Conservation (phyloP, 2,888 invertebrate genomes). For the Tachina fera region DNA sequence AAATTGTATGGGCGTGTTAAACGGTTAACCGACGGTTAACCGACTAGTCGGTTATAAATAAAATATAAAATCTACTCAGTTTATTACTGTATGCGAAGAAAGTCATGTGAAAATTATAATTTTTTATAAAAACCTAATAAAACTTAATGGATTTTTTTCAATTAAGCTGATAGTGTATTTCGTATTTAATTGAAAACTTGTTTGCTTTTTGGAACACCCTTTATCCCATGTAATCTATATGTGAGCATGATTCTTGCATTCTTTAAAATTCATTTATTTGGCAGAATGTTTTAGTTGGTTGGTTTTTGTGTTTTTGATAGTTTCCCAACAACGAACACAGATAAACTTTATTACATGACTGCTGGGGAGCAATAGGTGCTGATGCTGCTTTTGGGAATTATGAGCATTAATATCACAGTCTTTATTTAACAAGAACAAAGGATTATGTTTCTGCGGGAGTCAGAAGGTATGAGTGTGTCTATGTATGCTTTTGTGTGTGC, state of each 20-base stretch:
- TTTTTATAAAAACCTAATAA: no score
- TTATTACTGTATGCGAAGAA: no score
- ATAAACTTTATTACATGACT: constrained; percentile 34
- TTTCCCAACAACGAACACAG: constrained; percentile 15
- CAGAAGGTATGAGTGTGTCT: background rate
- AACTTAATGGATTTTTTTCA: no score
- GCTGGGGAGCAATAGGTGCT: constrained; percentile 28
- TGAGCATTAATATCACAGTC: constrained; percentile 48
- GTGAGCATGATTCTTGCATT: constrained; percentile 23
- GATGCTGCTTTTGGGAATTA: constrained; percentile 47
- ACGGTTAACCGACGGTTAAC: no score
- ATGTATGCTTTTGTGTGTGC: constrained; percentile 15
- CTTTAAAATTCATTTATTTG: constrained; percentile 38
- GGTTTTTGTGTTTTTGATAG: constrained; percentile 5
- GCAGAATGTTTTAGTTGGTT: constrained; percentile 22
- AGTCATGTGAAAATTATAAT: no score
- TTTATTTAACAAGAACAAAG: constrained; percentile 59
- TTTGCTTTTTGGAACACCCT: no score
- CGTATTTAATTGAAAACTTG: no score
- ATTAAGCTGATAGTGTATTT: no score
- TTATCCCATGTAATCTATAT: no score
- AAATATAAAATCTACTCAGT: no score
- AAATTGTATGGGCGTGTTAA: no score
- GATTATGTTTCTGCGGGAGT: background rate
- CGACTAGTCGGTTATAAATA: no score